phyloP scores from a whole-genome alignment of 2,888 invertebrate species.

The Trimorus sp. region DNA sequence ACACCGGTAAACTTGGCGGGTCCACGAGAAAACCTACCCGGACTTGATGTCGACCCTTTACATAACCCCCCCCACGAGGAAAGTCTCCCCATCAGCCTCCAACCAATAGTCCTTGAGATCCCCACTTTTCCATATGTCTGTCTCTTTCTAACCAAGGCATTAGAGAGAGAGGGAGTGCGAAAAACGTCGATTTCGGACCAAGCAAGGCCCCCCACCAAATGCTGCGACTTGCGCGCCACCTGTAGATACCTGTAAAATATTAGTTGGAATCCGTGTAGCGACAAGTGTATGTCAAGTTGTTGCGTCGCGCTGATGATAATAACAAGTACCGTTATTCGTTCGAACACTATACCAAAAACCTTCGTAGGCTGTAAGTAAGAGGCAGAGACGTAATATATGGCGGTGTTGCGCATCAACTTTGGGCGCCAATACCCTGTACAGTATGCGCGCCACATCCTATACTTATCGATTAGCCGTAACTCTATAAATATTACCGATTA shows the following conservation, averaged over 20 bases:
- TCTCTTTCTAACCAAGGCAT: too few relatives aligned
- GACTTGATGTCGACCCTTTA: too few relatives aligned
- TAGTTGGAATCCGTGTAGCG: constrained; percentile 61
- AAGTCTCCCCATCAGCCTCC: too few relatives aligned
- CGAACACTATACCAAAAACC: constrained; percentile 73
- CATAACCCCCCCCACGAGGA: too few relatives aligned
- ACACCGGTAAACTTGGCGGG: too few relatives aligned
- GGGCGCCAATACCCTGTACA: constrained; percentile 73
- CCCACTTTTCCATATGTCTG: too few relatives aligned
- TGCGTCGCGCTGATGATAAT: constrained; percentile 76
- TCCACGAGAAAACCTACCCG: too few relatives aligned
- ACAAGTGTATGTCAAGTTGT: constrained; percentile 77
- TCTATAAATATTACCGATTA: constrained; percentile 76
- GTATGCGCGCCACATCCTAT: constrained; percentile 67
- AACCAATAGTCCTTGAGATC: too few relatives aligned
- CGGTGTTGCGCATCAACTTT: constrained; percentile 56
- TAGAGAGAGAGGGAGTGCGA: too few relatives aligned
- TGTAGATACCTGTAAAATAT: constrained; percentile 82
- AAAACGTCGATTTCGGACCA: too few relatives aligned
- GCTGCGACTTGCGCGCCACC: too few relatives aligned
- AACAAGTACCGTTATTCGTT: constrained; percentile 70
- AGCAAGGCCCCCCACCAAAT: too few relatives aligned
- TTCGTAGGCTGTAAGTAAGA: constrained; percentile 72
- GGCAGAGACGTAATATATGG: constrained; percentile 47
- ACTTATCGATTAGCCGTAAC: constrained; percentile 76